Percentiles rank a stretch among this genome's conserved stretches.
phyloP scores from a whole-genome alignment of 2,888 invertebrate species.

The Sabatieria punctata region DNA sequence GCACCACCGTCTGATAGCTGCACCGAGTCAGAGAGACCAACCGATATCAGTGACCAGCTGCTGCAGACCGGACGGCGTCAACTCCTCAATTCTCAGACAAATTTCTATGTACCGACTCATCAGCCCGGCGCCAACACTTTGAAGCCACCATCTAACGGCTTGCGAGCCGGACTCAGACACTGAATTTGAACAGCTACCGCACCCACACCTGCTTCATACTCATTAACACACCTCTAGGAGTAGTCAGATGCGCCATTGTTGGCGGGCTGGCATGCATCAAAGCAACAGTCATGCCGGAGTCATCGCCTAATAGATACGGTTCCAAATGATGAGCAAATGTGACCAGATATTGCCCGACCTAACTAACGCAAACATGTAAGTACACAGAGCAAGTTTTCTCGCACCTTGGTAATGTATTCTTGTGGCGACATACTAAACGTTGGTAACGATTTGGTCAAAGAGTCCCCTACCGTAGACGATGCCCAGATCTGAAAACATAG shows the following conservation, averaged over 20 bases:
- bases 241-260: no score
- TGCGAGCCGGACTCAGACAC: constrained; percentile 8
- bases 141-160: constrained; percentile 43
- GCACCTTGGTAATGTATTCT: constrained; percentile 78
- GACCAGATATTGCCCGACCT: constrained; percentile 81
- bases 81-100: constrained; percentile 50
- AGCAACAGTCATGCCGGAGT: constrained; percentile 48
- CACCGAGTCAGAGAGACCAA: constrained; percentile 30
- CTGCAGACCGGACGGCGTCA: constrained; percentile 49
- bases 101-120: constrained; percentile 56
- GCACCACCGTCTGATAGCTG: constrained; percentile 3
- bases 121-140: constrained; percentile 53
- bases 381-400: no score
- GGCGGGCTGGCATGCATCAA: no score
- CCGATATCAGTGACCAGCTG: constrained; percentile 66
- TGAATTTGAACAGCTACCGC: no score
- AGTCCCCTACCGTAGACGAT: constrained; percentile 32
- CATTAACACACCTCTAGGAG: no score
- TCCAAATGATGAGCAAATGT: constrained; percentile 85
- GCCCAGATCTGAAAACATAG: constrained; percentile 33
- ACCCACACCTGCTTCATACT: no score
- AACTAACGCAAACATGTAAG: no score
- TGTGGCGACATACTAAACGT: constrained; percentile 79
- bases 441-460: constrained; percentile 38
- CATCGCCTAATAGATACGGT: constrained; percentile 58